Conservation (phyloP, 2,113 vertebrate species). For the Mustela nigripes region DNA sequence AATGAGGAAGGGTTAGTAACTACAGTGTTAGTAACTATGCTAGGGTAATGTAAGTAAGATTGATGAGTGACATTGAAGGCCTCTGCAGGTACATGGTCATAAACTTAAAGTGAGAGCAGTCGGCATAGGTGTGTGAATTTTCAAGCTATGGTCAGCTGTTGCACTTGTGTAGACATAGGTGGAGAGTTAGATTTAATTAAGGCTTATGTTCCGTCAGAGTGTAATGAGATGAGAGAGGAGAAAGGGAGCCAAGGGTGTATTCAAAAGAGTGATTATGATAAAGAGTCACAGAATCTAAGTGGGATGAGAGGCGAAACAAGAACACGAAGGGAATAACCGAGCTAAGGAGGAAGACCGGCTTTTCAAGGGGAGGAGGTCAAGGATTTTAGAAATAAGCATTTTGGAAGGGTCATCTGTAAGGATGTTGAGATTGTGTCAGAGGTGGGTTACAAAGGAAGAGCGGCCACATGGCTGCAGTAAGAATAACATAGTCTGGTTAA, state of each 20-base stretch:
- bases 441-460: neutral
- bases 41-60: neutral
- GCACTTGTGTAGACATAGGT: neutral
- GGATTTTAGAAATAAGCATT: neutral
- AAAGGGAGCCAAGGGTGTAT: neutral
- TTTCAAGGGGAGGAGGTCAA: neutral
- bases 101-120: neutral
- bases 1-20: neutral
- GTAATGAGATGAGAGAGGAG: neutral
- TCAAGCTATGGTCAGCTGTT: neutral
- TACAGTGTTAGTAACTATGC: neutral
- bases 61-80: neutral
- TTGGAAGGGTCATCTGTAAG: neutral
- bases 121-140: neutral
- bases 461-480: neutral
- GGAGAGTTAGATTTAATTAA: neutral
- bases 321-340: neutral
- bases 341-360: neutral
- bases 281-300: neutral
- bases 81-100: neutral
- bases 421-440: neutral
- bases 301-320: neutral
- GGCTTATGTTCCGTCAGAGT: neutral
- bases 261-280: neutral
- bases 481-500: neutral